Evolutionary conservation across 2,113 vertebrate genomes (phyloP).

Genomic region (Cyanoliseus patagonus): DNA sequence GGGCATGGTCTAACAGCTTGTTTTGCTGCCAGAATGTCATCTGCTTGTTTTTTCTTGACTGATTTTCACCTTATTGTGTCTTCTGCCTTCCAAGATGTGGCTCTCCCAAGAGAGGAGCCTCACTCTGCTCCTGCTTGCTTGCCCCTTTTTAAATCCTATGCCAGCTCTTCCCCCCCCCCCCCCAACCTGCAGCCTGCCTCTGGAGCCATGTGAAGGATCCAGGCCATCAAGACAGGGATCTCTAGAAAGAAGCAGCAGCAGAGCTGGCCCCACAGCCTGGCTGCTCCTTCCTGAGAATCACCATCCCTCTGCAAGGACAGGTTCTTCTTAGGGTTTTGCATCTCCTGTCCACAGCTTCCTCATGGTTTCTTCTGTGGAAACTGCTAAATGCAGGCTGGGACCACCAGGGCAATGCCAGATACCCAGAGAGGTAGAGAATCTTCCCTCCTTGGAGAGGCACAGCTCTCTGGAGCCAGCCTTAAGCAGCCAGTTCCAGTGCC

Average conservation of each 20-base stretch:
- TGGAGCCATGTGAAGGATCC: background rate
- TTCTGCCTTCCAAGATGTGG: background rate
- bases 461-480: background rate
- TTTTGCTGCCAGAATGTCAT: background rate
- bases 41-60: background rate
- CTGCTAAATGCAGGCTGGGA: background rate
- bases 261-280: background rate
- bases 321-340: background rate
- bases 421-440: background rate
- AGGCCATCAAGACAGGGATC: background rate
- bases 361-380: background rate
- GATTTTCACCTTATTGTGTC: background rate
- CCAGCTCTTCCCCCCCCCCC: no score
- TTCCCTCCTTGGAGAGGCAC: background rate
- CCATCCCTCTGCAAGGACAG: background rate
- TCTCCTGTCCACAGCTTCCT: background rate
- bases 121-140: background rate
- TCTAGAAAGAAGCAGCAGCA: background rate
- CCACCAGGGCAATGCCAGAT: fast-evolving
- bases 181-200: background rate
- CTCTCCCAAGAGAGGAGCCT: background rate
- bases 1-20: no score
- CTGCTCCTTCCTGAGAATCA: background rate
- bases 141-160: background rate
- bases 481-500: background rate